These are phyloP conservation scores for Acropora tenuis DNA, from an alignment of 64 coral and sea anemone genomes.

Conservation along the genomic window DNA sequence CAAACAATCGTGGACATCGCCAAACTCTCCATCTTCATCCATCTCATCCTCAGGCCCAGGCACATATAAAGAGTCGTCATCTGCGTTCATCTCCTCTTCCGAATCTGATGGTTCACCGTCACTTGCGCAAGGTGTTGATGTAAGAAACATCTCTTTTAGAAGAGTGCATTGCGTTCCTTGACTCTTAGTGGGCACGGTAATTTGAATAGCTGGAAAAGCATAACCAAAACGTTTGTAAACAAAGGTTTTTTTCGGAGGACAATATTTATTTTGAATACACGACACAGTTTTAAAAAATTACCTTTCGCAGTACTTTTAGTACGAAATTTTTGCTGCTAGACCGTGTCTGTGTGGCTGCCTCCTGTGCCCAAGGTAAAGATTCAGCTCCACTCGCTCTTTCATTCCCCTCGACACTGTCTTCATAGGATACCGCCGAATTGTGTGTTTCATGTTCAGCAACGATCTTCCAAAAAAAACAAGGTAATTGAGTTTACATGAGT, in stretches of 20 bases:
- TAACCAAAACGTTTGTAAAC: neutral
- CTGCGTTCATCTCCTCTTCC: conserved; percentile 12
- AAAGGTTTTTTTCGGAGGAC: neutral
- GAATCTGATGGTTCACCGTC: neutral
- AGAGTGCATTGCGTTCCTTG: conserved; percentile 1
- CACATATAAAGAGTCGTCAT: neutral
- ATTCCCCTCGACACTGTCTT: neutral
- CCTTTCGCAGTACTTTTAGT: conserved; percentile 21
- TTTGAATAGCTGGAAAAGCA: neutral
- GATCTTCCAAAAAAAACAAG: conserved; percentile 10
- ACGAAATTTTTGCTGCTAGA: conserved; percentile 20
- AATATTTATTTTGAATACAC: neutral
- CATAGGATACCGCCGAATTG: neutral
- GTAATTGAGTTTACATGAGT: neutral
- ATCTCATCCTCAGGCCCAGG: neutral
- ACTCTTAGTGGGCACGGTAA: conserved; percentile 7
- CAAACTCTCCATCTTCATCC: conserved; percentile 14
- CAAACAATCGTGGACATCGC: neutral
- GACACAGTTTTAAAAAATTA: neutral
- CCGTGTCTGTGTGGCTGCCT: conserved; percentile 32
- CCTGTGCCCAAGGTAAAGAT: neutral
- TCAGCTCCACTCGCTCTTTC: neutral
- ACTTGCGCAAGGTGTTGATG: conserved; percentile 15
- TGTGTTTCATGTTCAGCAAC: neutral
- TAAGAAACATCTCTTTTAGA: neutral